Evolutionary conservation across 2,113 vertebrate species (phyloP), one percentile per base, ranked within the genome.

Genomic region (Falco punctatus): DNA sequence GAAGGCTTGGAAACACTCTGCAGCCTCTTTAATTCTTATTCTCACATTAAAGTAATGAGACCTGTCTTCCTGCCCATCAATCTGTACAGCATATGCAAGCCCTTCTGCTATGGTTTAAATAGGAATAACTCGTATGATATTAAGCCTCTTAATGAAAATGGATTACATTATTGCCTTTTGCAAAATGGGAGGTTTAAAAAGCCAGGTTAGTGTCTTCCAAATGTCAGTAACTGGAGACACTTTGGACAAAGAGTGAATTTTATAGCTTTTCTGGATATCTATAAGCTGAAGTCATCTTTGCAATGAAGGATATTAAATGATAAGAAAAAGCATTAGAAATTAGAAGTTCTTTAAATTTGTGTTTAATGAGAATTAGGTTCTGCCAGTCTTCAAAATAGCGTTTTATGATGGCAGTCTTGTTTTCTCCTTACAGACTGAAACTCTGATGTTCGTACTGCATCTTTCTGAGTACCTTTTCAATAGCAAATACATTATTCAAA

Each of bases 161-260:
- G 67, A 95, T 97, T 77, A 73, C 74, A 17, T 93, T 93, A 95
- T 62, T 96, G 81, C 86, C 85, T 94, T 86, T 70, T 4, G 18
- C 67, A 94, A 90, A 97, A 95, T 93, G 71, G 11, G 75, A 97
- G 64, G 81, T 93, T 95, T 97, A 88, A 94, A 96, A 97, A 95
- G 71, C 67, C 90, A 94, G 69, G 71, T 88, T 82, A 83, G 73
- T 86, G 81, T 77, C 81, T 92, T 96, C 81, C 92, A 86, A 82
- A 91, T 94, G 94, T 96, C 78, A 62, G 62, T 55, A 88, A 69
- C 67, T 96, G 84, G 42, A 90, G 79, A 88, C 46, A 59, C 88
- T 90, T 88, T 62, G 85, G 87, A 82, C 54, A 79, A 72, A 75
- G 81, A 80, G 14, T 66, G 40, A 91, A 81, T 89, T 92, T 88